These are phyloP conservation scores for Otocyon megalotis DNA, from an alignment of 2,113 vertebrate species.

Conservation along the genomic window DNA sequence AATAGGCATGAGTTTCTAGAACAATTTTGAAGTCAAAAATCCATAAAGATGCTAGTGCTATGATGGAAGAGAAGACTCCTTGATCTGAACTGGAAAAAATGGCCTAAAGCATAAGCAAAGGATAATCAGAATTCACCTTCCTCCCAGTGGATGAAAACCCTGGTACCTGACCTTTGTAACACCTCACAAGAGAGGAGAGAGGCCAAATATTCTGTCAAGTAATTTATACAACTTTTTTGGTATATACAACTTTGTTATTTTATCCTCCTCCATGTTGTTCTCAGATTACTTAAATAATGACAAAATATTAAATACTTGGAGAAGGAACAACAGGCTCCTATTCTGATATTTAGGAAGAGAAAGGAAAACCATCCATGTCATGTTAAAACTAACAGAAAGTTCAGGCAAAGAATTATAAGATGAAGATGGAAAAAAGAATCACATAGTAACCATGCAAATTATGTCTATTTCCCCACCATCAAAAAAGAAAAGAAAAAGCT, in stretches of 20 bases:
- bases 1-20: not conserved
- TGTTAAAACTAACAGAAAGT: not conserved
- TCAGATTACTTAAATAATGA: not conserved
- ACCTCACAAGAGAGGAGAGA: not conserved
- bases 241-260: not conserved
- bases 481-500: not conserved
- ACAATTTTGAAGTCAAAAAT: not conserved
- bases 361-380: not conserved
- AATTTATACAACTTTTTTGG: not conserved
- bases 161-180: not conserved
- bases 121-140: not conserved
- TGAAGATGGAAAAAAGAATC: not conserved
- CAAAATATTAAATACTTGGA: not conserved
- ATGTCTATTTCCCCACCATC: not conserved
- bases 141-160: not conserved
- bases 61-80: not conserved
- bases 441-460: not conserved
- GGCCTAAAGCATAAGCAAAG: not conserved
- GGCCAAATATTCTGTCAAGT: not conserved
- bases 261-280: not conserved
- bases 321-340: not conserved
- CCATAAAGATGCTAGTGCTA: not conserved
- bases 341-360: not conserved
- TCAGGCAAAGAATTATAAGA: not conserved
- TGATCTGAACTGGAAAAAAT: not conserved